Conservation (phyloP, 1,140 invertebrate species). For the Atta cephalotes region DNA sequence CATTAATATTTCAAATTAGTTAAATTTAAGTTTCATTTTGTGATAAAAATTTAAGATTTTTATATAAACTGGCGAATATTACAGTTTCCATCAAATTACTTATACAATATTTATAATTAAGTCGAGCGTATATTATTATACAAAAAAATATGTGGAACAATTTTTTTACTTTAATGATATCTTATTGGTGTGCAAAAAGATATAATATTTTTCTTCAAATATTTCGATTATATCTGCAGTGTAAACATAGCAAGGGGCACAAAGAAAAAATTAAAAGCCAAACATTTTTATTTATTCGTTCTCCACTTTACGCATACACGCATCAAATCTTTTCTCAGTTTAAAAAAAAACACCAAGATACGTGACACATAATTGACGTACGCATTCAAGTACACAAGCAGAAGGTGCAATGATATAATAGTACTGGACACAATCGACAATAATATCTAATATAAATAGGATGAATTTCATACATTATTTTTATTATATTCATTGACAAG, state of each 20-base stretch:
- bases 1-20: not conserved
- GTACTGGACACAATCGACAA: no score
- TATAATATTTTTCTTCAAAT: conserved; percentile 65
- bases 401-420: no score
- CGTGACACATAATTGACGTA: no score
- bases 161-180: conserved; percentile 78
- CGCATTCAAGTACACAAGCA: no score
- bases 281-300: conserved; percentile 47
- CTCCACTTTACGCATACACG: not conserved
- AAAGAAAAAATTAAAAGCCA: conserved; percentile 30
- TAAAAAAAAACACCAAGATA: no score
- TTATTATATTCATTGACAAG: no score
- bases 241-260: conserved; percentile 74
- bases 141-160: conserved; percentile 72
- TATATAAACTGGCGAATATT: not conserved
- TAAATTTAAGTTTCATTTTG: not conserved
- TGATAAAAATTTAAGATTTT: not conserved
- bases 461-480: no score
- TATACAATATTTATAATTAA: not conserved
- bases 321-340: not conserved
- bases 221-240: conserved; percentile 57
- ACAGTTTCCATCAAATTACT: not conserved
- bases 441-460: no score
- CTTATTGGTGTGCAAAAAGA: conserved; percentile 64
- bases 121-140: conserved; percentile 71